Conservation (phyloP, 2,113 vertebrate species). For the Ardeotis arabs region DNA sequence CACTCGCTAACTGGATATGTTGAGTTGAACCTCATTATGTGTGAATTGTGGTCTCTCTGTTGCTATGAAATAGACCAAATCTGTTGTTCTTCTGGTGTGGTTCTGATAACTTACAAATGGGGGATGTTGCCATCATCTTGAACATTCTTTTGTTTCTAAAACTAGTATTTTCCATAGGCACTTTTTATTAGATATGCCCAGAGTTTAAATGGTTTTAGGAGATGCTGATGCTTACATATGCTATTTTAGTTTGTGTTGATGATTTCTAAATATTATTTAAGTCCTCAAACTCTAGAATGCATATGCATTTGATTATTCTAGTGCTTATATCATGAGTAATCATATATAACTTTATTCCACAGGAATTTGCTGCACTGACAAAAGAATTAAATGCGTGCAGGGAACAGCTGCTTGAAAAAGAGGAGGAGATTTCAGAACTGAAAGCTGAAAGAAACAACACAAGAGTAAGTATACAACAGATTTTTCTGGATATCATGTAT, state of each 20-base stretch:
- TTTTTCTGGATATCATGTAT: neutral
- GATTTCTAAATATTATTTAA: neutral
- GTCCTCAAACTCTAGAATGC: neutral
- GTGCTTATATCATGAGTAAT: neutral
- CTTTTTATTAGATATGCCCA: neutral
- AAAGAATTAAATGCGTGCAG: slow-evolving; percentile 97
- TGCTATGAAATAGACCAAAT: neutral
- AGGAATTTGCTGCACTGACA: slow-evolving; percentile 98
- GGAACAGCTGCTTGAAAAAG: slow-evolving; percentile 96
- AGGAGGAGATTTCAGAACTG: slow-evolving; percentile 98
- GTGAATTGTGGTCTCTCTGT: neutral
- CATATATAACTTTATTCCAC: slow-evolving; percentile 11
- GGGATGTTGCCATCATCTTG: neutral
- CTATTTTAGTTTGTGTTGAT: neutral
- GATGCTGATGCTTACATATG: neutral
- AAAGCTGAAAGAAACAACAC: slow-evolving; percentile 99
- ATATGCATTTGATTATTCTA: neutral
- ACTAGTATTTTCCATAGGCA: neutral
- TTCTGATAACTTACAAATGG: neutral
- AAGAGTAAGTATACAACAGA: slow-evolving; percentile 77
- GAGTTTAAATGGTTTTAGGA: neutral
- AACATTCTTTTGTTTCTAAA: neutral
- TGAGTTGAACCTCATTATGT: neutral
- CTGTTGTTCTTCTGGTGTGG: neutral
- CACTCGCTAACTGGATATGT: rapidly evolving